Evolutionary conservation across 2,113 vertebrate species (phyloP), one percentile per base, ranked within the genome.

Genomic region (Lutjanus erythropterus): DNA sequence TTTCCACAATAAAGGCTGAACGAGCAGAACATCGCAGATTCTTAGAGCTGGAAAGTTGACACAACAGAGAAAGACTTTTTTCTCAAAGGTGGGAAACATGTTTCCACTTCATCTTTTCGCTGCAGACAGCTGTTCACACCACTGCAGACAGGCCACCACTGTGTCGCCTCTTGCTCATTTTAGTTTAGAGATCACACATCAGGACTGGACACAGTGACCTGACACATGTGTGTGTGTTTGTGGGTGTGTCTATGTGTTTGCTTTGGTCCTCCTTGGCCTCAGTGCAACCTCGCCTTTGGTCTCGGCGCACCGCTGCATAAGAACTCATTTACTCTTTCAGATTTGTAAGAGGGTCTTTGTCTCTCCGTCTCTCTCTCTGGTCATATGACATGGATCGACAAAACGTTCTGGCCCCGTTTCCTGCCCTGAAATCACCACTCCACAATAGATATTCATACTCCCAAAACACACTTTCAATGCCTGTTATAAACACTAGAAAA

Each of bases 331-430:
- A 44, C 78, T 77, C 69, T 62, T 35, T 50, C 35, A 73, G 81
- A 86, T 69, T 72, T 88, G 52, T 88, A 83, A 90, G 81, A 90
- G 70, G 61, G 72, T 86, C 91, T 92, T 89, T 94, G 88, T 93
- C 60, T 83, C 42, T 80, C 42, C 8, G 49, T 59, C n/a, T 65
- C 67, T 71, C 47, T 83, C 68, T 72, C 47, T 79, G 78, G 90
- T 93, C 92, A 90, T 90, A 92, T 92, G 91, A 93, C 85, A 86
- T 11, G 53, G 47, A 85, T 78, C 81, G 86, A 82, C 86, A 78
- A 83, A 89, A 89, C 70, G 59, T 64, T 82, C 75, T 31, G 85
- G 68, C 80, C 70, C 74, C 3, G 64, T 65, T 89, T 92, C 87
- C 83, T 89, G 86, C 66, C 66, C 71, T 65, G 79, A 69, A 76